Percentiles rank a stretch among this genome's conserved stretches.
Evolutionary conservation across 2,888 invertebrate genomes (phyloP).

Genomic region (Synanthedon tipuliformis): DNA sequence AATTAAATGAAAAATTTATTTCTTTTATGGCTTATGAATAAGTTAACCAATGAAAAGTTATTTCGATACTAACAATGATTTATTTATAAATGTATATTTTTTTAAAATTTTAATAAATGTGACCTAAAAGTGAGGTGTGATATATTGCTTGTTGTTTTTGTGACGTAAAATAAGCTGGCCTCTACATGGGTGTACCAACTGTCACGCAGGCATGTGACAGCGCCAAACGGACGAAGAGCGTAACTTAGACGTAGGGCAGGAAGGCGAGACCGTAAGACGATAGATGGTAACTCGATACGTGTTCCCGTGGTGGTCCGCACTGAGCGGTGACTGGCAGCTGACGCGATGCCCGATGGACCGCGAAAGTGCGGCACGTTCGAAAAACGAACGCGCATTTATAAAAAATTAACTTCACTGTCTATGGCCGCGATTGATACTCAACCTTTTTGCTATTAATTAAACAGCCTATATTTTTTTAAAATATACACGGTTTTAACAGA

Average conservation of each 20-base stretch:
- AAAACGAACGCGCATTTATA: slow-evolving; percentile 30
- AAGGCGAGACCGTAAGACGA: slow-evolving; percentile 59
- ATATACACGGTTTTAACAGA: no score
- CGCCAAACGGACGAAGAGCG: slow-evolving; percentile 51
- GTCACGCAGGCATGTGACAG: slow-evolving; percentile 51
- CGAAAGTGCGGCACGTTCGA: slow-evolving; percentile 62
- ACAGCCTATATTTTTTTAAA: no score
- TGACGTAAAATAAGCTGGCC: background rate
- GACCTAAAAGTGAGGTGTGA: no score
- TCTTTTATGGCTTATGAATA: no score
- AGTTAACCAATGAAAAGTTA: no score
- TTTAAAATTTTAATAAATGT: no score
- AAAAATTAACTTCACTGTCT: slow-evolving; percentile 17
- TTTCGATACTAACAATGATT: no score
- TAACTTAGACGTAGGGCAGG: slow-evolving; percentile 67
- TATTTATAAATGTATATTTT: no score
- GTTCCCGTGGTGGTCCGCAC: slow-evolving; percentile 57
- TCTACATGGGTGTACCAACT: slow-evolving; percentile 38
- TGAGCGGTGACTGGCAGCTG: slow-evolving; percentile 59
- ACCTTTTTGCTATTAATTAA: slow-evolving; percentile 7
- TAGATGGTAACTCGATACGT: slow-evolving; percentile 59
- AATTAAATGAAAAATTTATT: no score
- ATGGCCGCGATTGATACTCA: slow-evolving; percentile 17
- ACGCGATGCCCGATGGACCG: slow-evolving; percentile 67
- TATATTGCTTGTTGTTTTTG: no score